A percentile compares a stretch with the other conserved stretches of the same genome.
Conservation (phyloP, 2,888 invertebrate genomes). For the Bruchidius siliquastri region DNA sequence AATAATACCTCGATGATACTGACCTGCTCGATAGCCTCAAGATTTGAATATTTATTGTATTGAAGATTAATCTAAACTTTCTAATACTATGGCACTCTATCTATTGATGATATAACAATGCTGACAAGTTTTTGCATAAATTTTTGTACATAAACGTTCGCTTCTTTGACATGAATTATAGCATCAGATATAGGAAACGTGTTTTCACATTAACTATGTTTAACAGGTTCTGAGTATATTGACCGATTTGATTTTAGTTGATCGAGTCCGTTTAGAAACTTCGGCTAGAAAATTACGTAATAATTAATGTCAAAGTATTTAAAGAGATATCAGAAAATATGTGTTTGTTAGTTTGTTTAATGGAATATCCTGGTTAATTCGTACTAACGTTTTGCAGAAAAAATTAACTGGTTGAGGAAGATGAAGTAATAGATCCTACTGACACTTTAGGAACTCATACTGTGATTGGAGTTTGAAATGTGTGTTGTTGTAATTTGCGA, state of each 20-base stretch:
- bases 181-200: not conserved
- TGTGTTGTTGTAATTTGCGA: too few species aligned
- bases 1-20: too few species aligned
- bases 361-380: not conserved
- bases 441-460: too few species aligned
- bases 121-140: not conserved
- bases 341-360: not conserved
- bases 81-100: not conserved
- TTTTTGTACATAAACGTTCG: not conserved
- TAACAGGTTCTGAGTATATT: not conserved
- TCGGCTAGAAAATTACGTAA: not conserved
- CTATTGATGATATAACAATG: not conserved
- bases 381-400: too few species aligned
- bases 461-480: too few species aligned
- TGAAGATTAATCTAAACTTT: not conserved
- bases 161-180: not conserved
- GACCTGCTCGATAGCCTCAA: too few species aligned
- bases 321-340: not conserved
- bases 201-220: not conserved
- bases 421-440: too few species aligned
- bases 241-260: too few species aligned
- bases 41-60: too few species aligned
- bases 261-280: not conserved
- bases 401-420: too few species aligned
- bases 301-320: not conserved